Evolutionary conservation across 2,888 invertebrate species (phyloP), one percentile per base, ranked within the genome.

Genomic region (Nezara viridula): DNA sequence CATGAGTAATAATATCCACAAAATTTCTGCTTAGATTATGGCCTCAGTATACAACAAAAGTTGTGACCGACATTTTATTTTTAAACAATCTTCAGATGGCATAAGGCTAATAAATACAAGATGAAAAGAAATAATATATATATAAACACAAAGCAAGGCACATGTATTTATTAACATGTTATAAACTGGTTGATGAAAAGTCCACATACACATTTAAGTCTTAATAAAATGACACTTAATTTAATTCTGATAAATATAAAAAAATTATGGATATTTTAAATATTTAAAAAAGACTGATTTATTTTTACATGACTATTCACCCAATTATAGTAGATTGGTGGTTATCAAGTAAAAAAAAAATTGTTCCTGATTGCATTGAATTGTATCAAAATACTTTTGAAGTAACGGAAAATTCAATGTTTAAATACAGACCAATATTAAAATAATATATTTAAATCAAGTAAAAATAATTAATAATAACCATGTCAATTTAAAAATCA

Each of bases 71-170:
- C 14, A 60, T 16, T 32, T 60, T 60, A 60, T 60, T 27, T 27
- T 27, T 27, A 14, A 27, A 27, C 14, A 27, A 60, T 60, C 60
- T 60, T 27, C 27, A 60, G 3, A 32, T 27, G 27, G n/a, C n/a
- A 60, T 60, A 60, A 60, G 60, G 60, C 60, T n/a, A 60, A 60
- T 60, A 60, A 60, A 60, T 60, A 60, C 27, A 27, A 60, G 12
- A 60, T 60, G 12, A 16, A 60, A 60, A 27, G 5, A 7, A 60
- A 50, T 60, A 55, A 55, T 27, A 60, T 16, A 60, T 4, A 27
- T 14, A 60, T 27, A 60, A 27, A 60, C 60, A 60, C 60, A 60
- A 14, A 27, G 60, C 60, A n/a, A n/a, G n/a, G n/a, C n/a, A n/a
- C n/a, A n/a, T n/a, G n/a, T n/a, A n/a, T n/a, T n/a, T 27, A 60